A percentile compares a stretch with the other conserved stretches of the same genome.
These are phyloP conservation scores for Tamias sibiricus DNA, from an alignment of 2,113 vertebrate species.

Conservation along the genomic window DNA sequence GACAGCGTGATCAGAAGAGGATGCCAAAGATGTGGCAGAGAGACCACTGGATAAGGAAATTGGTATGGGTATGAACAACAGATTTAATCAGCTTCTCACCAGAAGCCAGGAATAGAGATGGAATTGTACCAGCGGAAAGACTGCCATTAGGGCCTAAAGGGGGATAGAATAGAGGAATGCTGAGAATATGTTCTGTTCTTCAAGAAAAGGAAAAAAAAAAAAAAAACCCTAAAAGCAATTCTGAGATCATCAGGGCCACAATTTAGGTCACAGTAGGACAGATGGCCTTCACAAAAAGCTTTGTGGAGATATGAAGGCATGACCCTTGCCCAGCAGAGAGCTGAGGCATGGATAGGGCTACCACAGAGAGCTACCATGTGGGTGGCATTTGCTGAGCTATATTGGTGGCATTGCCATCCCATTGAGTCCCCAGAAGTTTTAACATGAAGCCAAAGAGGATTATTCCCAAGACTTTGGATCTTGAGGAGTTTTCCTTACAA, in stretches of 20 bases:
- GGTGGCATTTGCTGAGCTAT: no score
- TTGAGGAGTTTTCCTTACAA: not conserved
- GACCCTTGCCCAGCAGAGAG: not conserved
- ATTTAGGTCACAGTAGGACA: not conserved
- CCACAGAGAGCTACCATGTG: not conserved
- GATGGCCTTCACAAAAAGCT: not conserved
- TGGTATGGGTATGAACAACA: not conserved
- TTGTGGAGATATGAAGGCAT: no score
- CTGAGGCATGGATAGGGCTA: not conserved
- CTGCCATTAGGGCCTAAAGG: not conserved
- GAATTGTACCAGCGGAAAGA: not conserved
- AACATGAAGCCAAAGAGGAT: not conserved
- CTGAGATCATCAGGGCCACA: not conserved
- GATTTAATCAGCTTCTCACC: not conserved
- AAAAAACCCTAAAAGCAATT: not conserved
- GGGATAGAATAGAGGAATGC: not conserved
- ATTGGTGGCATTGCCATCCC: not conserved
- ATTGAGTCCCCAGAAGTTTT: not conserved
- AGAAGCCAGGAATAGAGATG: not conserved
- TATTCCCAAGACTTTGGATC: not conserved
- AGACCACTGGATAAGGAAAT: not conserved
- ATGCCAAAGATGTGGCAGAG: not conserved
- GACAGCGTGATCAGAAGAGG: not conserved
- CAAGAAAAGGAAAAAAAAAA: not conserved
- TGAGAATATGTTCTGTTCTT: not conserved